phyloP scores from a whole-genome alignment of 2,888 invertebrate species.

The Athripsodes cinereus region DNA sequence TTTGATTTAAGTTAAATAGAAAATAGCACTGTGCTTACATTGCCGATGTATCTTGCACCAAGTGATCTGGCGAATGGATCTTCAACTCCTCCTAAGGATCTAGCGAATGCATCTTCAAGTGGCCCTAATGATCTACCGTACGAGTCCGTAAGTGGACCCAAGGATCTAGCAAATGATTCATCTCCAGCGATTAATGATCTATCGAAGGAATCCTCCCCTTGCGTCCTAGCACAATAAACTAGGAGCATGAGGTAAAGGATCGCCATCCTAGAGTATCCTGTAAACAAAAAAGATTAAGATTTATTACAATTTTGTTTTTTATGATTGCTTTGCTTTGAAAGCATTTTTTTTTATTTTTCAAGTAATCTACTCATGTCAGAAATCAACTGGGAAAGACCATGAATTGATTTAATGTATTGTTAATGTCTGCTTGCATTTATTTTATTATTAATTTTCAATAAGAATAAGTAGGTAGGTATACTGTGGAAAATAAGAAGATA shows the following conservation, averaged over 20 bases:
- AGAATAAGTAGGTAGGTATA: too few species aligned
- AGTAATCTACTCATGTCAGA: too few species aligned
- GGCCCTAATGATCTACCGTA: not conserved
- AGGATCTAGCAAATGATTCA: not conserved
- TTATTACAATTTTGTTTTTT: too few species aligned
- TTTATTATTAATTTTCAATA: too few species aligned
- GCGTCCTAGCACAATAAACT: not conserved
- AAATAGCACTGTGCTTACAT: not conserved
- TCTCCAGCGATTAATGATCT: not conserved
- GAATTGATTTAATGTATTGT: too few species aligned
- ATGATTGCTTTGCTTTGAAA: too few species aligned
- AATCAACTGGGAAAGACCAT: too few species aligned
- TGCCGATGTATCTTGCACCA: not conserved
- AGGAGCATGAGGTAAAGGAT: not conserved
- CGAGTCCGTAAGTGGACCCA: not conserved
- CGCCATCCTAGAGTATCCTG: not conserved
- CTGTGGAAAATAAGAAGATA: too few species aligned
- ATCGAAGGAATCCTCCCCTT: not conserved
- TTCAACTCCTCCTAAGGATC: not conserved
- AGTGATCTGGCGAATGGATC: not conserved
- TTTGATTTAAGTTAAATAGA: too few species aligned
- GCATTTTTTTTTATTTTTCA: too few species aligned
- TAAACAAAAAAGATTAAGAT: not conserved
- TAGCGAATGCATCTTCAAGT: not conserved
- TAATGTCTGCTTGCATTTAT: too few species aligned